These are phyloP conservation scores for Mythimna pallens DNA, from an alignment of 2,888 invertebrate species.

Conservation along the genomic window DNA sequence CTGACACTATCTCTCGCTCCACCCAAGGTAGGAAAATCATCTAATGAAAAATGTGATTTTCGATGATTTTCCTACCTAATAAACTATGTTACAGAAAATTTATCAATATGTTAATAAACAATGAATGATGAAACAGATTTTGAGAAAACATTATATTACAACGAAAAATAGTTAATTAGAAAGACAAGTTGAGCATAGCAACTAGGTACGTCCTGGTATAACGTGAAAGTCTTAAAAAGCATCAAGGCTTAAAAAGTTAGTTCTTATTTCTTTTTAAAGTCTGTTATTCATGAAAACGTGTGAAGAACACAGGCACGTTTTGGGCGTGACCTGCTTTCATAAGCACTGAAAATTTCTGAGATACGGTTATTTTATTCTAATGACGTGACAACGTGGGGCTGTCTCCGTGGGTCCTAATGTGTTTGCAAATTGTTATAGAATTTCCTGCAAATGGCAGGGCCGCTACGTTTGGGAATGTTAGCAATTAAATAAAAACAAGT, in stretches of 20 bases:
- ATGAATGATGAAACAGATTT: too few species aligned
- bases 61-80: too few species aligned
- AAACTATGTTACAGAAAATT: too few species aligned
- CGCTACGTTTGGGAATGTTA: background rate
- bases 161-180: too few species aligned
- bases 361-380: slow-evolving; percentile 46
- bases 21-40: too few species aligned
- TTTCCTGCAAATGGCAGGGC: background rate
- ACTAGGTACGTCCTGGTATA: background rate
- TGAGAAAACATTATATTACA: too few species aligned
- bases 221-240: background rate
- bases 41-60: too few species aligned
- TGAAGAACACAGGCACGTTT: background rate
- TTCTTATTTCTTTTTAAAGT: slow-evolving; percentile 21
- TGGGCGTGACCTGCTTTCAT: slow-evolving; percentile 22
- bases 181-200: too few species aligned
- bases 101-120: too few species aligned
- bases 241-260: background rate
- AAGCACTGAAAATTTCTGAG: slow-evolving; percentile 18
- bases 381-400: slow-evolving; percentile 30
- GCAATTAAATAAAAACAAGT: too few species aligned
- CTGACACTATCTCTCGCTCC: too few species aligned
- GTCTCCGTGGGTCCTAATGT: slow-evolving; percentile 26
- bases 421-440: slow-evolving; percentile 35
- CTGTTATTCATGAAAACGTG: background rate